Base-by-base conservation (phyloP, 2,113 vertebrate genomes). In the Eira barbara region DNA sequence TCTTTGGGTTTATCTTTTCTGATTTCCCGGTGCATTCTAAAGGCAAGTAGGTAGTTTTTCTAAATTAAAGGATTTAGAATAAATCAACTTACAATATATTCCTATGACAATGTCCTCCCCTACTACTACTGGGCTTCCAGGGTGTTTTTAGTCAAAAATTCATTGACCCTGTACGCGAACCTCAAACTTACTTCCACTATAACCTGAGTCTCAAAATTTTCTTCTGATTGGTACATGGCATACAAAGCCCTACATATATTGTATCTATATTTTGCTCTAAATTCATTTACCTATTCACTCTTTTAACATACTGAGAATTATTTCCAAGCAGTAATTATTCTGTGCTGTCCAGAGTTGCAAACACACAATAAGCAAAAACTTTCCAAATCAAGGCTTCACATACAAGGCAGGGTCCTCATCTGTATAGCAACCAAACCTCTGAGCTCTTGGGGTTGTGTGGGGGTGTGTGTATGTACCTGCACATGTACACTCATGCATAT, bases 261-360 rank as follows among this genome's bases (percentile, higher is more conserved):
- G 21, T 90, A 3, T 45, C 25, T 74, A 52, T 11, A 55, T 14
- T 6, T 65, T 93, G 42, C 6, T 73, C 34, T 45, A 9, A 4
- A n/a, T 81, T 80, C 47, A n/a, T 11, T 59, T 67, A 76, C 20
- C 59, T 34, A 20, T n/a, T 65, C n/a, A 88, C 52, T 69, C 17
- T 61, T 79, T 45, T n/a, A 91, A 57, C 78, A 61, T 76, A 52
- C 6, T 57, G 12, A 76, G 55, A 95, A 69, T 73, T 81, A 45
- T 89, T 78, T 83, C 6, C 5, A 89, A 83, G n/a, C 8, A 71
- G 25, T 34, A 69, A 94, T 29, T 74, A 36, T 7, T 25, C 25
- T 78, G 23, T 36, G 14, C 4, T 74, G 3, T 89, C 11, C 10
- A 85, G 1, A 94, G 23, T 65, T 92, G 27, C 52, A 92, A 93